Base-by-base conservation (phyloP, 2,797 vertebrate genomes). In the Enteromius thamalakanensis region DNA sequence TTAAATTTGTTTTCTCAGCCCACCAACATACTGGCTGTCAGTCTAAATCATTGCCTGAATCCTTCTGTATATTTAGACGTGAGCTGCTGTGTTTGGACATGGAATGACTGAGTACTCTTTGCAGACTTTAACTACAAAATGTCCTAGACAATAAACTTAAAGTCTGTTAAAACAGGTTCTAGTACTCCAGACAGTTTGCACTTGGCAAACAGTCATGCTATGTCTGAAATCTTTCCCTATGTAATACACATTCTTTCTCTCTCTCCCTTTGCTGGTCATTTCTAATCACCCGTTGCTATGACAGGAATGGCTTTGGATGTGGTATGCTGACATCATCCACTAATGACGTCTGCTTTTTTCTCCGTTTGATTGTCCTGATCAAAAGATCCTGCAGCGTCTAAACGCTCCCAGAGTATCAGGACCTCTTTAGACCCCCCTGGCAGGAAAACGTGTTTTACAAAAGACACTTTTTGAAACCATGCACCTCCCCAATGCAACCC, bases 291-390 rank as follows among this genome's bases (percentile, higher is more conserved):
- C 3, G 79, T 86, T 72, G 19, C 86, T 82, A 87, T 84, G 80
- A 84, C 78, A 53, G 65, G 37, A 37, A 32, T 51, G 10, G 21
- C 82, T 70, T 2, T 80, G 84, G 60, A 87, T 80, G 32, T 65
- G 80, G 82, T 76, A 87, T 82, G 86, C 79, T 85, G 76, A 84
- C 74, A 71, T 88, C 86, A 87, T 80, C 17, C 53, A 60, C 32
- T 55, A 84, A 62, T 80, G 77, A 76, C 69, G 32, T 40, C 64
- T 32, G 32, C 60, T 75, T 71, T 37, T 77, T 74, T 64, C 37
- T 64, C 69, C 12, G 14, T 51, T 77, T 77, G 70, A 81, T 72
- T 72, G 77, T 83, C 82, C 75, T 79, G 70, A 74, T 86, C 51
- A 86, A 83, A 77, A 75, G 79, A 47, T 80, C 76, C 80, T 26